Percentiles rank a stretch among this genome's conserved stretches.
Conservation (phyloP, 2,888 invertebrate species). For the Frankliniella intonsa region DNA sequence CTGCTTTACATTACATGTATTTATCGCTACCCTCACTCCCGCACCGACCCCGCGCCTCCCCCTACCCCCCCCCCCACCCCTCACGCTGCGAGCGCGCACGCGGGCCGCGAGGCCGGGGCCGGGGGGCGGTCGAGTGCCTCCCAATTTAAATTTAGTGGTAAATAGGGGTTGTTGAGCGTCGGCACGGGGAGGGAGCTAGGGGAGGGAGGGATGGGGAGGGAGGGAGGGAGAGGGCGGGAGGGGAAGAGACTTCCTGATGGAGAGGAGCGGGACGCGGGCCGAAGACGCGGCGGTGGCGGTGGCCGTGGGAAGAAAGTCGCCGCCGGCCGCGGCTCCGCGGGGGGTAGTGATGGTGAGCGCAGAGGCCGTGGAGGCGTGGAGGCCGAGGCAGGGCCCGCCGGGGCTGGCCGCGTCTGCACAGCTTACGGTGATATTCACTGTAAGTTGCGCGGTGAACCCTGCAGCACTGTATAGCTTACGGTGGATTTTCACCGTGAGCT, state of each 20-base stretch:
- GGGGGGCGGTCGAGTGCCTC: not conserved
- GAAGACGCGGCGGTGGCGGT: not conserved
- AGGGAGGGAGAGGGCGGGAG: not conserved
- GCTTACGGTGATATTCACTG: no score
- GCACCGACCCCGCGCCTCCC: not conserved
- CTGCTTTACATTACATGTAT: slow-evolving; percentile 15
- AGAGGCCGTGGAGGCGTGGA: not conserved
- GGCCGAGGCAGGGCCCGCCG: not conserved
- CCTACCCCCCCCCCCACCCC: not conserved
- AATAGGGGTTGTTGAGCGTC: slow-evolving; percentile 17
- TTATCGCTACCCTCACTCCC: not conserved
- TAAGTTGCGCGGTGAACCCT: no score
- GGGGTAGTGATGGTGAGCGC: not conserved
- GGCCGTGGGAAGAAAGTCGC: not conserved
- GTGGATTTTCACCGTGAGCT: no score
- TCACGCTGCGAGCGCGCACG: not conserved
- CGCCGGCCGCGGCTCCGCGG: not conserved
- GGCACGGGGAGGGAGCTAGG: not conserved
- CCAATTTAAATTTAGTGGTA: slow-evolving; percentile 18
- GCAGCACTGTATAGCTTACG: no score
- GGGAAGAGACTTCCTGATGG: not conserved
- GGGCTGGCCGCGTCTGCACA: not conserved
- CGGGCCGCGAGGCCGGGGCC: not conserved
- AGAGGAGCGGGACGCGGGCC: not conserved
- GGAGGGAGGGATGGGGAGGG: not conserved